Evolutionary conservation across 2,113 vertebrate species (phyloP), one percentile per base, ranked within the genome.

Genomic region (Crypturellus undulatus): DNA sequence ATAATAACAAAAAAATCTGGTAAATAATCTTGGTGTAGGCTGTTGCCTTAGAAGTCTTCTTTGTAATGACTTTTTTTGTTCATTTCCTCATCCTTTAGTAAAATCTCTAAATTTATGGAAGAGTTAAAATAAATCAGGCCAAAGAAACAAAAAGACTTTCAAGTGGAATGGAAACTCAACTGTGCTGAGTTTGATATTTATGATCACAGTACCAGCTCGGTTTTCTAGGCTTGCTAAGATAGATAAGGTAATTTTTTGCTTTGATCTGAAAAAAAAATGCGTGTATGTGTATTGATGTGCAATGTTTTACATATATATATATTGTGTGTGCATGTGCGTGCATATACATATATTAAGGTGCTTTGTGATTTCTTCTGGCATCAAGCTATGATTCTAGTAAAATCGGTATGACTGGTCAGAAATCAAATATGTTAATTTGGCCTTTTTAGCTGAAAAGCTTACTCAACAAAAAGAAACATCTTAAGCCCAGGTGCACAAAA

Each of bases 101-200:
- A 3, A 79, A 56, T 75, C 11, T 64, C 2, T 5, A 8, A 47
- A 6, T 21, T 1, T 15, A 2, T 52, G 72, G 6, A 79, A 64
- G 1, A 45, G 12, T 10, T 80, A 42, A 51, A 89, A 54, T 36
- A 84, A 72, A 75, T 42, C 1, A 76, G 5, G 1, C 12, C 6
- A 71, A 64, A 84, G 49, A 40, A 10, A 2, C 6, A 62, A 77
- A 86, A 52, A 15, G 52, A 54, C 28, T 28, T 7, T 69, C 0
- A 1, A 32, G 6, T 5, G 5, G 6, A 0, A 40, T 34, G 47
- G 47, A 47, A 49, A 49, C 49, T 22, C 21, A 36, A 14, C 28
- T 52, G 47, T 38, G 25, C 21, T 24, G 14, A 45, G 25, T 28
- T 47, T 51, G 7, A 32, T 40, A 6, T 36, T 78, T 84, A 45